These are phyloP conservation scores for Tuberolachnus salignus DNA, from an alignment of 2,888 invertebrate species.

Conservation along the genomic window DNA sequence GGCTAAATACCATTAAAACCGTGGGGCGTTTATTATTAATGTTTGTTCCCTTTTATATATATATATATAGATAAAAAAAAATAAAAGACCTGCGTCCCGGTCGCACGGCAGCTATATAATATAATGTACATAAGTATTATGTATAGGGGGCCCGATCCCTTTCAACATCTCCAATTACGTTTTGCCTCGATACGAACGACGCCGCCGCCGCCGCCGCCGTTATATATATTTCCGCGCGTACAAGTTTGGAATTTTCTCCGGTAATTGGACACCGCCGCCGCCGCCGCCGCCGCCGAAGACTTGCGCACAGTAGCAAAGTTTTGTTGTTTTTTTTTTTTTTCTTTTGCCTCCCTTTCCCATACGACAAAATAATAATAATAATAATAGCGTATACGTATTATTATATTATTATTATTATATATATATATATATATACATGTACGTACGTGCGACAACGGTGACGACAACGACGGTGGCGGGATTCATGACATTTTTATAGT, in stretches of 20 bases:
- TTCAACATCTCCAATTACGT: slow-evolving; percentile 56
- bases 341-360: neutral
- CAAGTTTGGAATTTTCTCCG: slow-evolving; percentile 54
- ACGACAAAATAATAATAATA: neutral
- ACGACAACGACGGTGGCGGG: too few relatives aligned
- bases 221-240: neutral
- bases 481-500: too few relatives aligned
- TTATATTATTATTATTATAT: too few relatives aligned
- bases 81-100: slow-evolving; percentile 20
- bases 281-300: neutral
- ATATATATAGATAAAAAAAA: neutral
- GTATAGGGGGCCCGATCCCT: slow-evolving; percentile 42
- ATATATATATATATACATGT: too few relatives aligned
- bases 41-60: slow-evolving; percentile 53
- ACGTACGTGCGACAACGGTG: too few relatives aligned
- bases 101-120: slow-evolving; percentile 24
- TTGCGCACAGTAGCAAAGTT: neutral
- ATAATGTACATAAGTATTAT: neutral
- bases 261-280: slow-evolving; percentile 22
- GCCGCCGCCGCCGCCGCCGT: neutral
- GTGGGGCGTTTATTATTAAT: slow-evolving; percentile 55
- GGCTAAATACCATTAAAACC: slow-evolving; percentile 55
- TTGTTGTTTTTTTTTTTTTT: too few relatives aligned
- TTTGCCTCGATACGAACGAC: slow-evolving; percentile 37
- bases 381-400: too few relatives aligned